Base-by-base conservation (phyloP, 2,113 vertebrate species). In the Peromyscus californicus region DNA sequence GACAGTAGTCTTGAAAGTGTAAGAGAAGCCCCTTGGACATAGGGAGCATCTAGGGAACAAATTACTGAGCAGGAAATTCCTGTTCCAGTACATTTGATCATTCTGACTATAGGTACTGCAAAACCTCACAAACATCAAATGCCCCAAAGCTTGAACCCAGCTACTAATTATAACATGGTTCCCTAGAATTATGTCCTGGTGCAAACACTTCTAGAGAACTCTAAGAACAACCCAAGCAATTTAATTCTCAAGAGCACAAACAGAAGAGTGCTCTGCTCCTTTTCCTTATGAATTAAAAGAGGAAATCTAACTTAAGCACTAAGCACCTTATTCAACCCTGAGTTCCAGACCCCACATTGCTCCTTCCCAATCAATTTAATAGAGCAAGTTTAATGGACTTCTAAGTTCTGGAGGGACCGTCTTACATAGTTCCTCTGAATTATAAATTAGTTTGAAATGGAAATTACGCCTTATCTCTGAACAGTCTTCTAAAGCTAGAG, bases 351-450 rank as follows among this genome's bases (percentile, higher is more conserved):
- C 39, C 63, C 31, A 90, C 61, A 84, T 3, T 93, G 36, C 69
- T 89, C n/a, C 57, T 95, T 95, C 63, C 74, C 79, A 89, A 89
- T 65, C 63, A 51, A 95, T 48, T 88, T 69, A 87, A 97, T 86
- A 45, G 21, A 94, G 57, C 22, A 63, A 24, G 59, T 76, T 85
- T 94, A 89, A 89, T 45, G 5, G 67, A 91, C 59, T 90, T 94
- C 7, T 70, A 80, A 57, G 31, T 80, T 79, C 65, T 57, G 16
- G 63, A 95, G 3, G 13, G 26, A 76, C 1, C 78, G 17, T 72
- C 86, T 93, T 86, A 95, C 51, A 89, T 7, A 21, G 70, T n/a
- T 31, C 61, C 33, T 84, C 54, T 92, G 31, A 95, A 96, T 92
- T 95, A 91, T 83, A 67, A 82, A 95, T 90, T 65, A 96, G 24